Evolutionary conservation across 1,140 invertebrate genomes (phyloP).

Genomic region (Apis laboriosa): DNA sequence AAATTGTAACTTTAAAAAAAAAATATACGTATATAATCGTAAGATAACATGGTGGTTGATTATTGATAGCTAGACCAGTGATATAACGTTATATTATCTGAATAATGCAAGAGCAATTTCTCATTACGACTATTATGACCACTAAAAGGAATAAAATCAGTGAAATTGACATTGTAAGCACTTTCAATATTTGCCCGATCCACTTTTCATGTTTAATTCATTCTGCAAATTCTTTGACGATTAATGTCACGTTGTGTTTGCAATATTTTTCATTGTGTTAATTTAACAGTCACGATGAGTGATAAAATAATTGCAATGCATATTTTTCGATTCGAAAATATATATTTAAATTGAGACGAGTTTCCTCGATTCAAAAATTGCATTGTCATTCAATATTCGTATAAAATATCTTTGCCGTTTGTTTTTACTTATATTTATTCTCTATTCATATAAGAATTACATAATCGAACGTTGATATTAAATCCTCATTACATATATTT

Average conservation of each 20-base stretch:
- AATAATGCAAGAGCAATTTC: background rate
- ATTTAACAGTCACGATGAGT: background rate
- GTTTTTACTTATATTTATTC: too few relatives aligned
- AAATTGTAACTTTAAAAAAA: background rate
- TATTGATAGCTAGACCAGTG: background rate
- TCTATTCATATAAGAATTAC: background rate
- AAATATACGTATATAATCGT: too few relatives aligned
- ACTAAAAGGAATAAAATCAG: too few relatives aligned
- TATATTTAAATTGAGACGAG: background rate
- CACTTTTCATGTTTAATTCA: background rate
- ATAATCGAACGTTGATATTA: background rate
- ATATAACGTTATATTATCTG: background rate
- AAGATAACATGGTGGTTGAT: background rate
- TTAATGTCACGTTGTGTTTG: background rate
- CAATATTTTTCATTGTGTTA: background rate
- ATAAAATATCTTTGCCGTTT: background rate
- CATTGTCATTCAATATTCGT: background rate
- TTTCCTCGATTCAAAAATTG: background rate
- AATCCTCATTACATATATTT: background rate
- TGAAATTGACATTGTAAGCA: background rate
- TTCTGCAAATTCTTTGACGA: background rate
- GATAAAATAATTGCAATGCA: background rate
- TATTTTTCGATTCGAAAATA: background rate
- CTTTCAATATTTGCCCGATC: background rate
- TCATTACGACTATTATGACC: background rate